A percentile compares a stretch with the other conserved stretches of the same genome.
These are phyloP conservation scores for Oxyruncus cristatus DNA, from an alignment of 2,113 vertebrate genomes.

Conservation along the genomic window DNA sequence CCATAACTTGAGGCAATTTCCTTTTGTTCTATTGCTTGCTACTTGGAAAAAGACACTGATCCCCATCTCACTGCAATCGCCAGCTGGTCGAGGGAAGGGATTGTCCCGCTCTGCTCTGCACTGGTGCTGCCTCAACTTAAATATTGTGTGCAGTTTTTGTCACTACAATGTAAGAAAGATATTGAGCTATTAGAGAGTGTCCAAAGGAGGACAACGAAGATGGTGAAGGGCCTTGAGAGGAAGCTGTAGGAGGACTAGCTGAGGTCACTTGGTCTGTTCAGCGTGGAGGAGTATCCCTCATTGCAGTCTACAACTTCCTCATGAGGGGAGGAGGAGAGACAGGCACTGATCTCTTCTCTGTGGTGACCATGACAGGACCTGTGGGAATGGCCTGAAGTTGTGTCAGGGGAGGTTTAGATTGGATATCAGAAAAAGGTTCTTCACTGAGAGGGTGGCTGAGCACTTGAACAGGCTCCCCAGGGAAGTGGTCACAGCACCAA, in stretches of 20 bases:
- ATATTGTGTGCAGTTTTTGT: not conserved
- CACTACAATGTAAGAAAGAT: not conserved
- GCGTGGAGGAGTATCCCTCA: not conserved
- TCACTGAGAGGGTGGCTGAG: not conserved
- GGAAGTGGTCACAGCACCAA: not conserved
- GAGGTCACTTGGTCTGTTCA: not conserved
- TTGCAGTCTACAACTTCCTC: not conserved
- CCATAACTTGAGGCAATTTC: not conserved
- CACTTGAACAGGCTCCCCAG: not conserved
- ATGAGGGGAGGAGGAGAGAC: not conserved
- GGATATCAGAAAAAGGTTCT: not conserved
- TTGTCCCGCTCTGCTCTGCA: not conserved
- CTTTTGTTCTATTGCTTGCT: not conserved
- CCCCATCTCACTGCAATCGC: not conserved
- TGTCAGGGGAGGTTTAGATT: not conserved
- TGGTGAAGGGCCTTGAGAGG: not conserved
- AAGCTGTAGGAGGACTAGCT: not conserved
- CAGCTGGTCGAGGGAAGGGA: not conserved
- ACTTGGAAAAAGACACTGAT: not conserved
- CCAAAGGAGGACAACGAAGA: not conserved
- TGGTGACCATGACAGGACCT: not conserved
- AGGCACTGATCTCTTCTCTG: not conserved
- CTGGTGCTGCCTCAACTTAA: not conserved
- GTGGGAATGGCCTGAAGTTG: not conserved
- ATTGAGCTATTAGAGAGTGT: not conserved